phyloP scores from a whole-genome alignment of 2,888 invertebrate genomes.

The Ornithoptera alexandrae region DNA sequence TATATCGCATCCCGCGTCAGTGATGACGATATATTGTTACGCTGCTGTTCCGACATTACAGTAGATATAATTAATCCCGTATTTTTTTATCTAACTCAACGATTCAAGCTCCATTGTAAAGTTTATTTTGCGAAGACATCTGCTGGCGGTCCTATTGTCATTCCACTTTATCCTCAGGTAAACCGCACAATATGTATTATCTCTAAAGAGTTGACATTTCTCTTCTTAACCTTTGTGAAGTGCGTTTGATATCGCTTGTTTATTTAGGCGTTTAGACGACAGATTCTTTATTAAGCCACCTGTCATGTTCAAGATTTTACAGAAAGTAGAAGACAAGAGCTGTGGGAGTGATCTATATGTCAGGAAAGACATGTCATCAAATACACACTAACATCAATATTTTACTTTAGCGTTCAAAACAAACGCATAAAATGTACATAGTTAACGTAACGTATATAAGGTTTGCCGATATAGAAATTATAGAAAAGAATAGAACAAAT shows the following conservation, averaged over 20 bases:
- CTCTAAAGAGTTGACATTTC: constrained; percentile 75
- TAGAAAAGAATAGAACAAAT: no score
- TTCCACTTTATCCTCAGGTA: constrained; percentile 66
- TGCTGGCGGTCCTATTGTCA: constrained; percentile 68
- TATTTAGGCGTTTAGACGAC: constrained; percentile 56
- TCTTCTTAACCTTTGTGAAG: constrained; percentile 64
- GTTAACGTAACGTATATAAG: no score
- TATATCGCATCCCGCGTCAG: constrained; percentile 74
- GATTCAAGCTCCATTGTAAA: constrained; percentile 68
- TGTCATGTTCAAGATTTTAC: constrained; percentile 41
- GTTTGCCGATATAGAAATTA: no score
- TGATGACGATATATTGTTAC: constrained; percentile 77
- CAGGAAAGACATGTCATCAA: not conserved
- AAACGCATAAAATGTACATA: no score
- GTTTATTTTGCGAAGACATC: constrained; percentile 78
- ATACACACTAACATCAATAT: not conserved
- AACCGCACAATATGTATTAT: constrained; percentile 73
- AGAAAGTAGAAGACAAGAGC: not conserved
- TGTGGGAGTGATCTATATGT: not conserved
- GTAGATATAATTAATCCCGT: constrained; percentile 43
- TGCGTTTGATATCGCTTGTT: constrained; percentile 71
- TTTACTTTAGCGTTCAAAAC: no score
- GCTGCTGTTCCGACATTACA: constrained; percentile 42
- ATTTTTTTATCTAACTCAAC: constrained; percentile 58
- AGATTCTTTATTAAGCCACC: constrained; percentile 54